Evolutionary conservation across 2,888 invertebrate genomes (phyloP), one percentile per base, ranked within the genome.

Genomic region (Sinodicranocentrus sp.): DNA sequence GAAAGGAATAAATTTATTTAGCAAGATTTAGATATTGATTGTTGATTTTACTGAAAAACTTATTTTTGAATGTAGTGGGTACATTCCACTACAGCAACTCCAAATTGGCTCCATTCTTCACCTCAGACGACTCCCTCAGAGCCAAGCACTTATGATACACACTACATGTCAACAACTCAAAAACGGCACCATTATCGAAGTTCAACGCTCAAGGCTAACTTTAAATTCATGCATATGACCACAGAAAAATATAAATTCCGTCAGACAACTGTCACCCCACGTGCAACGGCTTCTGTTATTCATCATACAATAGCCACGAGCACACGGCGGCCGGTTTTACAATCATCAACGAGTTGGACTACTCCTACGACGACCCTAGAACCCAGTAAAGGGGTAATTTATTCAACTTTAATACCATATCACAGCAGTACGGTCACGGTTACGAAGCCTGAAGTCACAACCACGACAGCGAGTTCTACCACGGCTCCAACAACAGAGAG

Each of bases 301-400:
- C 48, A 48, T 15, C 48, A 48, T n/a, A 48, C 48, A 5, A 48
- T n/a, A 10, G 48, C 39, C 6, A 39, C 39, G 39, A 39, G 39
- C 13, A 39, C 39, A 39, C n/a, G n/a, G n/a, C n/a, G n/a, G n/a
- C n/a, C 39, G 39, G 6, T 8, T 13, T 5, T 39, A 39, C 39
- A 39, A 8, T 39, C n/a, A 48, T 48, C 48, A 48, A 48, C 48
- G 48, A 48, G 48, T n/a, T 39, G 6, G 39, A 48, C 48, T n/a
- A 48, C 48, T 10, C n/a, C n/a, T n/a, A n/a, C n/a, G n/a, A n/a
- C n/a, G n/a, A n/a, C n/a, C n/a, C n/a, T n/a, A n/a, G n/a, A n/a
- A n/a, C n/a, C n/a, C n/a, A n/a, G n/a, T n/a, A n/a, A n/a, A n/a
- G n/a, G n/a, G n/a, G 33, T 33, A 10, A 33, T 33, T 6, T 10